Evolutionary conservation across 2,113 vertebrate genomes (phyloP).

Genomic region (Fregetta grallaria): DNA sequence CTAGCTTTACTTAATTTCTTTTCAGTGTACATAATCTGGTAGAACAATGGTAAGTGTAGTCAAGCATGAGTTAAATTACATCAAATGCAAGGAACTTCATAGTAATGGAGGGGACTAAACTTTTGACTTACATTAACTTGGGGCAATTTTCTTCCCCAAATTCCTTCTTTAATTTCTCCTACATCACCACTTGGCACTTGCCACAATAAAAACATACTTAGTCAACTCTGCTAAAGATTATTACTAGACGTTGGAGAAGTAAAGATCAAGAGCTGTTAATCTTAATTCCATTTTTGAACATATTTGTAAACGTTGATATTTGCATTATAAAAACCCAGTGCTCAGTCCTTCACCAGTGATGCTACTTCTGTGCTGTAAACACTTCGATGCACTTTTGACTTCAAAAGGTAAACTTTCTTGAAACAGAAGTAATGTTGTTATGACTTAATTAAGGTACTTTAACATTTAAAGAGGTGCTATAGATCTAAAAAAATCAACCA

Average conservation of each 20-base stretch:
- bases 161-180: not conserved
- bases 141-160: not conserved
- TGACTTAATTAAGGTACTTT: not conserved
- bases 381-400: not conserved
- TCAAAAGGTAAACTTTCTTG: not conserved
- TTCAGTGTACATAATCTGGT: not conserved
- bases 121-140: not conserved
- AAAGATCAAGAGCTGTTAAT: not conserved
- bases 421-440: not conserved
- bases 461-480: not conserved
- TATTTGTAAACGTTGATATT: not conserved
- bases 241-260: not conserved
- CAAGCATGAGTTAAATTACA: not conserved
- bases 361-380: not conserved
- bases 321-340: not conserved
- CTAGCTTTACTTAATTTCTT: not conserved
- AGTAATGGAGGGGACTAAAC: not conserved
- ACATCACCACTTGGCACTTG: accelerated
- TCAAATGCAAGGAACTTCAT: not conserved
- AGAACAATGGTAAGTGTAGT: not conserved
- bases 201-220: not conserved
- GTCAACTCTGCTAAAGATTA: not conserved
- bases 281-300: not conserved
- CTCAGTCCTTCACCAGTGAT: not conserved
- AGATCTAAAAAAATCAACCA: not conserved